Evolutionary conservation across 2,113 vertebrate species (phyloP), one percentile per base, ranked within the genome.

Genomic region (Struthio camelus): DNA sequence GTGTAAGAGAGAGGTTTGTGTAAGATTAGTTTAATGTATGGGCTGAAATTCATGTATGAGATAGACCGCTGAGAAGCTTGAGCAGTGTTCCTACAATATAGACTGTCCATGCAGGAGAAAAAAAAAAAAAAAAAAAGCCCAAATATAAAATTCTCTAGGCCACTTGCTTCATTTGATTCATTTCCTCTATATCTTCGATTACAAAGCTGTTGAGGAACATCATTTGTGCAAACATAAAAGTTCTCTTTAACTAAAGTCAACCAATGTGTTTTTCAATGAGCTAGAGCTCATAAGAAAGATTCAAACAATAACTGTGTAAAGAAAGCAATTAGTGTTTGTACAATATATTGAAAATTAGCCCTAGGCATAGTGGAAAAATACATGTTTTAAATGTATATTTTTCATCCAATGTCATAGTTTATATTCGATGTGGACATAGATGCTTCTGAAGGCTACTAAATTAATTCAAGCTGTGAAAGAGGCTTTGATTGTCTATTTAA

Each of bases 231-330:
- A 86, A 83, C 79, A 67, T 94, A 53, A 91, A 94, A 91, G 56
- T 79, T 90, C 61, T 73, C 54, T 90, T 90, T 92, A 95, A 70
- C 23, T 96, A 81, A 92, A 91, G 51, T 84, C 87, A 94, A 81
- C 70, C 58, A 89, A 1, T 56, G 23, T 94, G 67, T 40, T 95
- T 96, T 95, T 72, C 81, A 94, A 22, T 84, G 94, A 95, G 75
- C 66, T 84, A 18, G 34, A 93, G 83, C 91, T 94, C 54, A 5
- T 79, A 87, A 91, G 87, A 36, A 85, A 75, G 78, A 93, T 79
- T 93, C 87, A 90, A 73, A 93, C 79, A 69, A 51, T 38, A 81
- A 69, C 89, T 79, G 44, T 89, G 75, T 90, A 62, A 87, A 95
- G 72, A 94, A 83, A 71, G 25, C 90, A 86, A 59, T 91, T 90